phyloP scores from a whole-genome alignment of 2,113 vertebrate species.

The Irena cyanogastra region DNA sequence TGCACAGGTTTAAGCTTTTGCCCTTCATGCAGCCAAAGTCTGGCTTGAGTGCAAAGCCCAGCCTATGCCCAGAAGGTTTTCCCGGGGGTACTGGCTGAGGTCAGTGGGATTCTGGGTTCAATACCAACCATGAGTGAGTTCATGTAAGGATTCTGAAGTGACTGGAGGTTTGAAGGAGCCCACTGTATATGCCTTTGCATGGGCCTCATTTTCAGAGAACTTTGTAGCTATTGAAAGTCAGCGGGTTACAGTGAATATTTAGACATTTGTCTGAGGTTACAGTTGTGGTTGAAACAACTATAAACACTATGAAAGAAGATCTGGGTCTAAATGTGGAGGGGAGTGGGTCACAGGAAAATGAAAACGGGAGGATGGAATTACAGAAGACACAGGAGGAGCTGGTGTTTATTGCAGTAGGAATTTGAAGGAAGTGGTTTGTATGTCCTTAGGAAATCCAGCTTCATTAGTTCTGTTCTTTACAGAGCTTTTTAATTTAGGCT shows the following conservation, averaged over 20 bases:
- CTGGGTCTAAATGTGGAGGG: neutral
- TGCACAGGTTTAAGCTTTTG: neutral
- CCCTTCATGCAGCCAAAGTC: neutral
- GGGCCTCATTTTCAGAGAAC: neutral
- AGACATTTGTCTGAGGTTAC: neutral
- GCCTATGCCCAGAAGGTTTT: neutral
- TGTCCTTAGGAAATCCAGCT: constrained; percentile 15
- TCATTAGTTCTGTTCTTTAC: constrained; percentile 6
- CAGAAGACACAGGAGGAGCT: neutral
- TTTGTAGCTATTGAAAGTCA: neutral
- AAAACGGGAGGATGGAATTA: neutral
- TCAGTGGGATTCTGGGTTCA: neutral
- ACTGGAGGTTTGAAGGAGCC: neutral
- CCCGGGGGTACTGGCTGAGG: neutral
- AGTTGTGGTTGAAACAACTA: neutral
- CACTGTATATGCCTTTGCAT: neutral
- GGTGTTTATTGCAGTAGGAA: constrained; percentile 39
- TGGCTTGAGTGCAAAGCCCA: neutral
- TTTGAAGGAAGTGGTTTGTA: neutral
- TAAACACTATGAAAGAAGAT: neutral
- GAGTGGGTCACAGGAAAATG: neutral
- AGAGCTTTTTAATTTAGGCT: constrained; percentile 19
- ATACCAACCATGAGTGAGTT: neutral
- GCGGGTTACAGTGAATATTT: neutral
- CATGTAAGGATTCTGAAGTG: neutral